Percentiles rank a stretch among this genome's conserved stretches.
These are phyloP conservation scores for Nycteola revayana DNA, from an alignment of 2,888 invertebrate genomes.

Conservation along the genomic window DNA sequence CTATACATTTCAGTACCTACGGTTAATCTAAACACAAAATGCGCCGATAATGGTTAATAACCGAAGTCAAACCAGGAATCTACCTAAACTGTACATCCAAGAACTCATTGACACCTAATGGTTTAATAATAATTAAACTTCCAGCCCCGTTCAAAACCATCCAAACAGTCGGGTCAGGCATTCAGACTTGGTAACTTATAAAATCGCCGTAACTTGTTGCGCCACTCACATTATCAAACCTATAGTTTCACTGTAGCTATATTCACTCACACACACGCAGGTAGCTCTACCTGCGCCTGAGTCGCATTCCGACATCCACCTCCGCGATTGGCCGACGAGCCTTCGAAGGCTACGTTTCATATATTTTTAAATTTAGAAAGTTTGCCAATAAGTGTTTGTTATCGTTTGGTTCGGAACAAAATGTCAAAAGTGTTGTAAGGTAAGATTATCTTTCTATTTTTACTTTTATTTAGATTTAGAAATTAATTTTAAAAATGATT, in stretches of 20 bases:
- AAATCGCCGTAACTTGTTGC: constrained; percentile 26
- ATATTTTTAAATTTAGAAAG: constrained; percentile 67
- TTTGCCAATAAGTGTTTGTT: constrained; percentile 48
- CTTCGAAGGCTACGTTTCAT: constrained; percentile 54
- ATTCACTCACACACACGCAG: constrained; percentile 49
- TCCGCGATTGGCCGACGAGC: constrained; percentile 66
- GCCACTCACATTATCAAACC: constrained; percentile 33
- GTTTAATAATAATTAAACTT: no score
- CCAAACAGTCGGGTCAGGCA: constrained; percentile 7
- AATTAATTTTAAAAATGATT: no score
- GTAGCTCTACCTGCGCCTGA: constrained; percentile 71
- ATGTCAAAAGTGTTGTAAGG: constrained; percentile 42
- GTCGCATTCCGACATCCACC: constrained; percentile 76
- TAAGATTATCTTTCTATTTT: no score
- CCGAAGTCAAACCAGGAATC: no score
- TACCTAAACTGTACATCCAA: no score
- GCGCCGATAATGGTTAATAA: no score
- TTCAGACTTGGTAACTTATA: constrained; percentile 16
- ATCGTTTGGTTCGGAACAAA: constrained; percentile 29
- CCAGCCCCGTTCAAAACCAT: constrained; percentile 15
- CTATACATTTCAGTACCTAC: no score
- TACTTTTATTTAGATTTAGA: no score
- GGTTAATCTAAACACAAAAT: no score
- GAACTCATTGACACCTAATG: no score
- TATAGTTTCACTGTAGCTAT: constrained; percentile 55